Evolutionary conservation across 2,113 vertebrate species (phyloP).

Genomic region (Notothenia rossii): DNA sequence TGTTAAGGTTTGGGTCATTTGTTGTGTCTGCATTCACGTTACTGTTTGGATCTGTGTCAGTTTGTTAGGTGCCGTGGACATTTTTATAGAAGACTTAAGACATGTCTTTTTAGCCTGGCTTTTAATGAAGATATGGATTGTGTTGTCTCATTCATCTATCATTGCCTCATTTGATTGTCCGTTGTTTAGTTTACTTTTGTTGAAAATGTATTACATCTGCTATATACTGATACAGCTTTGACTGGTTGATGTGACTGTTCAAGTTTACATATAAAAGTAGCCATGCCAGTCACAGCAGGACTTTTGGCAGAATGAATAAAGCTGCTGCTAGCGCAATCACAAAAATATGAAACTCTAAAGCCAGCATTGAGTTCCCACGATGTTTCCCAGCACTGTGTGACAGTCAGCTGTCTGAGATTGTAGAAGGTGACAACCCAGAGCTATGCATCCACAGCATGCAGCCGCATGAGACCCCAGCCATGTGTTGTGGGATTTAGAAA

Average conservation of each 20-base stretch:
- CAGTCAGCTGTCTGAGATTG: slow-evolving; percentile 69
- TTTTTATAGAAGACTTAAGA: background rate
- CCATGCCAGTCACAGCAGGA: background rate
- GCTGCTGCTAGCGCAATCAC: background rate
- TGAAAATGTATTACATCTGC: too few relatives aligned
- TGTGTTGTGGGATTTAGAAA: slow-evolving; percentile 8
- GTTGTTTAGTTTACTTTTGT: too few relatives aligned
- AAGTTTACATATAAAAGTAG: background rate
- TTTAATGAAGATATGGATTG: too few relatives aligned
- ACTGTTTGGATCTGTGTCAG: slow-evolving; percentile 16
- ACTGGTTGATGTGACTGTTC: too few relatives aligned
- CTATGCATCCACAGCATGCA: slow-evolving; percentile 53
- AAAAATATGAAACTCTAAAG: slow-evolving; percentile 8
- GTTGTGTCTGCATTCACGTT: background rate
- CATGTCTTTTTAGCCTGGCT: too few relatives aligned
- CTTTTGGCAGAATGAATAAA: slow-evolving; percentile 9
- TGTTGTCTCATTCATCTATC: too few relatives aligned
- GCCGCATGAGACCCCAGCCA: slow-evolving; percentile 29
- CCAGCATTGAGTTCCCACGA: slow-evolving; percentile 5
- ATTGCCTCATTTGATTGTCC: too few relatives aligned
- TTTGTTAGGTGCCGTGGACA: slow-evolving; percentile 1
- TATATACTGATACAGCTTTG: too few relatives aligned
- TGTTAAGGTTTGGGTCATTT: background rate
- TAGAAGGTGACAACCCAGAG: slow-evolving; percentile 61
- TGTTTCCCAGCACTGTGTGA: slow-evolving; percentile 22